Percentiles rank a stretch among this genome's conserved stretches.
These are phyloP conservation scores for Bombylius discolor DNA, from an alignment of 2,888 invertebrate species.

Conservation along the genomic window DNA sequence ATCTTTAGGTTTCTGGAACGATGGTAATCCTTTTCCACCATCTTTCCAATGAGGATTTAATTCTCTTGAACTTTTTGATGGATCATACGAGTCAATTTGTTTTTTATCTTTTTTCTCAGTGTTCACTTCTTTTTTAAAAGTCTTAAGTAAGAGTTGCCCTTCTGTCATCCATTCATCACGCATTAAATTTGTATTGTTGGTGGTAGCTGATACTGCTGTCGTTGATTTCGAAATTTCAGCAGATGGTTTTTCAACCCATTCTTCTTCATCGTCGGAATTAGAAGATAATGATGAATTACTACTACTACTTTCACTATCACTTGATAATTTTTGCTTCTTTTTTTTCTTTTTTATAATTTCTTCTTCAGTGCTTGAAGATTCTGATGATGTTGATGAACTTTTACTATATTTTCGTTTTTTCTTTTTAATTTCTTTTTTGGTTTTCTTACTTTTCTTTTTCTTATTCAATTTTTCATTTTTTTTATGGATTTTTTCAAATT, in stretches of 20 bases:
- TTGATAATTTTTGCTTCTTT: slow-evolving; percentile 19
- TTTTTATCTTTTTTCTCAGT: slow-evolving; percentile 39
- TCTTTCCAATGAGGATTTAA: slow-evolving; percentile 88
- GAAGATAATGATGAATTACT: slow-evolving; percentile 15
- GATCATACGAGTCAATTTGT: slow-evolving; percentile 48
- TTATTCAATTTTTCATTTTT: slow-evolving; percentile 18
- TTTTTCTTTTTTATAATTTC: slow-evolving; percentile 17
- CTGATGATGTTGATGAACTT: slow-evolving; percentile 1
- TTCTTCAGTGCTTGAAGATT: slow-evolving; percentile 25
- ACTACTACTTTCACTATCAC: slow-evolving; percentile 8
- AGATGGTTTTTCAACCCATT: slow-evolving; percentile 49
- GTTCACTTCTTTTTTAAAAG: slow-evolving; percentile 25
- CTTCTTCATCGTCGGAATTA: slow-evolving; percentile 32
- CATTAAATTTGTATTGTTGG: slow-evolving; percentile 20
- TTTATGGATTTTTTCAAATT: slow-evolving; percentile 16
- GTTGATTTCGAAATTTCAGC: slow-evolving; percentile 4
- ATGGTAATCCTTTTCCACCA: slow-evolving; percentile 74
- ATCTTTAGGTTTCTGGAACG: slow-evolving; percentile 31
- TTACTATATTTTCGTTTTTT: slow-evolving; percentile 3
- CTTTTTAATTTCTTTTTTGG: slow-evolving; percentile 13
- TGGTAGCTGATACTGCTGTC: background rate
- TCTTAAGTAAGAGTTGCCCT: background rate
- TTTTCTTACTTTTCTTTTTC: slow-evolving; percentile 17
- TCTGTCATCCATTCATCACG: slow-evolving; percentile 71
- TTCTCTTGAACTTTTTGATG: slow-evolving; percentile 60